Conservation (phyloP, 2,113 vertebrate genomes). For the Suncus etruscus region DNA sequence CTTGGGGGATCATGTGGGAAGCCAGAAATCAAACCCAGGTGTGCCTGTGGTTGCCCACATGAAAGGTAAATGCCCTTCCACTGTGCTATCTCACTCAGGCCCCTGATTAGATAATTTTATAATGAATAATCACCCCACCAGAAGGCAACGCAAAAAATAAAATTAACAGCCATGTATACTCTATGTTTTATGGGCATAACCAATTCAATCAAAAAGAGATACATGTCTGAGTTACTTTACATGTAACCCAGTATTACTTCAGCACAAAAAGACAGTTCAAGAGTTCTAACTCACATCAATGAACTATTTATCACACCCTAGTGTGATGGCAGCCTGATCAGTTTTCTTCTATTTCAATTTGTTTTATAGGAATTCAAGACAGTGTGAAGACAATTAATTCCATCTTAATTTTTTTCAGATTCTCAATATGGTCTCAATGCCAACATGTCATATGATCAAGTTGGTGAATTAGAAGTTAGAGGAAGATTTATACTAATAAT, state of each 20-base stretch:
- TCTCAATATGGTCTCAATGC: background rate
- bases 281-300: background rate
- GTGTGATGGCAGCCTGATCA: background rate
- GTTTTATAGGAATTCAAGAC: background rate
- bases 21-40: too few relatives aligned
- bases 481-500: background rate
- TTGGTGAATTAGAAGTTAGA: background rate
- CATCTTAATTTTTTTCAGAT: background rate
- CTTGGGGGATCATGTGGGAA: too few relatives aligned
- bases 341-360: background rate
- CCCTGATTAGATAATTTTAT: background rate
- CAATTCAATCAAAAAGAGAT: background rate
- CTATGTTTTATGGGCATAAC: background rate
- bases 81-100: too few relatives aligned
- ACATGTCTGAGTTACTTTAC: background rate
- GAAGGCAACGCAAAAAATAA: background rate
- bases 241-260: background rate
- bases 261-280: background rate
- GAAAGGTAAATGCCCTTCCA: too few relatives aligned
- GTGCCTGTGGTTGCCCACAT: too few relatives aligned
- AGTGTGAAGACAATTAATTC: background rate
- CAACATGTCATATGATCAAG: background rate
- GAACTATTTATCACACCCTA: background rate
- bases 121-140: background rate
- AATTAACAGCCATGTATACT: background rate